phyloP scores from a whole-genome alignment of 2,113 vertebrate genomes.

The Lophochroa leadbeateri region DNA sequence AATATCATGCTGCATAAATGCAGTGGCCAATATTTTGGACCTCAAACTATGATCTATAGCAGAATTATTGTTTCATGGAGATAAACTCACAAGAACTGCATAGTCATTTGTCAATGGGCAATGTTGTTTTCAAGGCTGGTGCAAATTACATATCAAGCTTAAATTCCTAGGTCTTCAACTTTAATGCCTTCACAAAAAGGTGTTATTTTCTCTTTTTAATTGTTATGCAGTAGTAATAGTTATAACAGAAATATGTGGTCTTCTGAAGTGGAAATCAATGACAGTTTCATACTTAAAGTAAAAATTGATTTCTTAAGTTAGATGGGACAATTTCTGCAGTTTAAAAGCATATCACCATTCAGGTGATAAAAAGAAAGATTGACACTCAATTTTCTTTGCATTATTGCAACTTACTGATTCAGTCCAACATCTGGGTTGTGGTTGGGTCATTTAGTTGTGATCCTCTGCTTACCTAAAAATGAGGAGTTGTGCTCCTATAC shows the following conservation, averaged over 20 bases:
- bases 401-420: not conserved
- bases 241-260: constrained; percentile 32
- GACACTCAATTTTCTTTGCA: not conserved
- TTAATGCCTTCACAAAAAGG: constrained; percentile 53
- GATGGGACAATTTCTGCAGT: not conserved
- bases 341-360: not conserved
- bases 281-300: constrained; percentile 58
- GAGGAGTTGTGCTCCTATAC: not conserved
- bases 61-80: constrained; percentile 64
- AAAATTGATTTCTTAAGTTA: constrained; percentile 66
- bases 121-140: constrained; percentile 55
- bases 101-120: constrained; percentile 67
- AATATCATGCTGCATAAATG: constrained; percentile 34
- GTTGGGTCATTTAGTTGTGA: not conserved
- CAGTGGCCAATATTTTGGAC: constrained; percentile 39
- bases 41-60: constrained; percentile 52
- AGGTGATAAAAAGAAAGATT: not conserved
- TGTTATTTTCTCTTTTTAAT: constrained; percentile 44
- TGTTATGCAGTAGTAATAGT: constrained; percentile 52
- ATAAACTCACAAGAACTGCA: constrained; percentile 60
- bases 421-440: not conserved
- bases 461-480: not conserved
- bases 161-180: constrained; percentile 53
- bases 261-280: constrained; percentile 69
- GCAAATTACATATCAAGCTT: constrained; percentile 53